Conservation (phyloP, 2,113 vertebrate species). For the Nibea albiflora region DNA sequence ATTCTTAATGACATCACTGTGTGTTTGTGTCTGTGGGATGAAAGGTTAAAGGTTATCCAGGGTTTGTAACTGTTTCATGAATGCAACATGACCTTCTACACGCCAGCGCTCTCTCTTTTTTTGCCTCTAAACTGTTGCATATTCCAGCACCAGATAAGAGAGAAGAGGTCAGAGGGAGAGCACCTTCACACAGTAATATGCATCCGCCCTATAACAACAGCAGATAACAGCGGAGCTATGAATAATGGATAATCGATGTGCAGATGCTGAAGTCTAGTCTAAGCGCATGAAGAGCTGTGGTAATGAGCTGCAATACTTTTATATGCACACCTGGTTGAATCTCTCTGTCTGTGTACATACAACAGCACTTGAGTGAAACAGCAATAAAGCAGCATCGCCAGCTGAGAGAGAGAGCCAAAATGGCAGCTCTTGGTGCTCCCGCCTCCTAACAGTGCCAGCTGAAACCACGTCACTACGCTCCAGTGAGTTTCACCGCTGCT, state of each 20-base stretch:
- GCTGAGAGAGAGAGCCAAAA: conserved; percentile 28
- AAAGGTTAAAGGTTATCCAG: no score
- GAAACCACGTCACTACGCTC: background rate
- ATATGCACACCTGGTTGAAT: background rate
- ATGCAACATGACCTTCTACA: no score
- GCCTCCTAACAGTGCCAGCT: conserved; percentile 9
- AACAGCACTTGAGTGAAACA: background rate
- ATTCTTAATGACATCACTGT: no score
- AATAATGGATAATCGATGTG: background rate
- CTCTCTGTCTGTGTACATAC: background rate
- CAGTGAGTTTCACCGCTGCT: background rate
- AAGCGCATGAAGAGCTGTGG: background rate
- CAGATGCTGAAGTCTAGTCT: background rate
- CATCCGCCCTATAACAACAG: background rate
- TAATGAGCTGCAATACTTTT: background rate
- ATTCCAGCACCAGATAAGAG: background rate
- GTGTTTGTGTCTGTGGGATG: no score
- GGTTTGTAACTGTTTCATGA: no score
- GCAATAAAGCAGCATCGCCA: background rate
- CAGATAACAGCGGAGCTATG: background rate
- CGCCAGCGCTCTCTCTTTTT: no score
- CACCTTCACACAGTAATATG: background rate
- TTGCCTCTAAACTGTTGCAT: no score
- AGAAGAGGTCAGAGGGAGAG: background rate
- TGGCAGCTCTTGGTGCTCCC: conserved; percentile 3